Base-by-base conservation (phyloP, 1,140 invertebrate genomes). In the Calliphora vicina region DNA sequence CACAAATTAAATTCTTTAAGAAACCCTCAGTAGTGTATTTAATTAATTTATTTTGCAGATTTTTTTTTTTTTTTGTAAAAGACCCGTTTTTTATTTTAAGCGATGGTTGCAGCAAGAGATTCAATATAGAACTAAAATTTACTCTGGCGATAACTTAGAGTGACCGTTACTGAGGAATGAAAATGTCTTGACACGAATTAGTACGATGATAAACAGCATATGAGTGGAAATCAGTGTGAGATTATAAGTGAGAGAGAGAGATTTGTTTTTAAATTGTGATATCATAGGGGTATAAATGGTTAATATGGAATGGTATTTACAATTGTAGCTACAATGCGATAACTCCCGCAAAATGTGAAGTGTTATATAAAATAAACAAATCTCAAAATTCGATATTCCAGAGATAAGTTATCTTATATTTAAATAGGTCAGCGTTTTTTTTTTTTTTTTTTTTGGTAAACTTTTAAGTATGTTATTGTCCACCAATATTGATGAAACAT, bases 1-100 rank as follows among this genome's bases (percentile, higher is more conserved):
- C 81, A 82, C 29, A 73, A 82, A 72, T 43, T 17, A 6, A 23
- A 72, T 82, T 72, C 67, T 35, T 82, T 45, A 42, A 26, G 23
- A 72, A 42, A 72, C 12, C 17, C 20, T 72, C 23, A 27, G 71
- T 27, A 6, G 23, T 72, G 4, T 26, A 72, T 25, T 72, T n/a
- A 72, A 57, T 45, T 6, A 80, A 80, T n/a, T 27, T 25, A 20
- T 29, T 25, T 76, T 76, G 26, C 43, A 27, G 20, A 13, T 81
- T 26, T 27, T 45, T 67, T 73, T 67, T 67, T 23, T 67, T 23
- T 67, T 67, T 67, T 8, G 35, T 35, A 35, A 35, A 35, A 35
- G 35, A 35, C 35, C 35, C 6, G 6, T 67, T 5, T 23, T 67
- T 23, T 67, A 10, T 23, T 67, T 25, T 20, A 67, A 67, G 9